Evolutionary conservation across 2,888 invertebrate species (phyloP).

Genomic region (Dermolepida albohirtum): DNA sequence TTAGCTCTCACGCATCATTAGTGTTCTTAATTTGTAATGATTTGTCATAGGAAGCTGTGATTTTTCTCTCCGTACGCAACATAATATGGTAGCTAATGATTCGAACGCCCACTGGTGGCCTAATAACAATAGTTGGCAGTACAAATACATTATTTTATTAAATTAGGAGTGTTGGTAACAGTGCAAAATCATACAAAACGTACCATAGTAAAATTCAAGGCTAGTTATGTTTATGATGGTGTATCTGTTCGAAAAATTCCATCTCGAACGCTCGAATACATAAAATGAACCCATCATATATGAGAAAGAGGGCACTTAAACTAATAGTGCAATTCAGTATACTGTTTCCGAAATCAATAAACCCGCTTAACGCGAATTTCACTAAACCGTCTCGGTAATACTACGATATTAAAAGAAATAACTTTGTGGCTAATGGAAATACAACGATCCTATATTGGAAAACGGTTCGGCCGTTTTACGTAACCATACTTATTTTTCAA

Average conservation of each 20-base stretch:
- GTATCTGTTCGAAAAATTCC: neutral
- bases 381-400: slow-evolving; percentile 27
- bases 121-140: too few species aligned
- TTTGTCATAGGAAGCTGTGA: too few species aligned
- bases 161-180: too few species aligned
- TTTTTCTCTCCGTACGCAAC: too few species aligned
- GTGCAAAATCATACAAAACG: too few species aligned
- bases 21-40: too few species aligned
- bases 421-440: slow-evolving; percentile 33
- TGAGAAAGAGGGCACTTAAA: slow-evolving; percentile 27
- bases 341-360: slow-evolving; percentile 36
- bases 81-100: too few species aligned
- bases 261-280: neutral
- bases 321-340: slow-evolving; percentile 36
- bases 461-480: slow-evolving; percentile 16
- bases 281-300: slow-evolving; percentile 14
- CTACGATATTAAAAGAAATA: slow-evolving; percentile 36
- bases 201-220: too few species aligned
- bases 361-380: slow-evolving; percentile 32
- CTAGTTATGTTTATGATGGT: neutral
- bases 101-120: too few species aligned
- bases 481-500: slow-evolving; percentile 16
- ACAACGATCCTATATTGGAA: slow-evolving; percentile 21
- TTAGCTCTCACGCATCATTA: too few species aligned
- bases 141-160: too few species aligned